These are phyloP conservation scores for Cerastis rubricosa DNA, from an alignment of 2,888 invertebrate species.

Conservation along the genomic window DNA sequence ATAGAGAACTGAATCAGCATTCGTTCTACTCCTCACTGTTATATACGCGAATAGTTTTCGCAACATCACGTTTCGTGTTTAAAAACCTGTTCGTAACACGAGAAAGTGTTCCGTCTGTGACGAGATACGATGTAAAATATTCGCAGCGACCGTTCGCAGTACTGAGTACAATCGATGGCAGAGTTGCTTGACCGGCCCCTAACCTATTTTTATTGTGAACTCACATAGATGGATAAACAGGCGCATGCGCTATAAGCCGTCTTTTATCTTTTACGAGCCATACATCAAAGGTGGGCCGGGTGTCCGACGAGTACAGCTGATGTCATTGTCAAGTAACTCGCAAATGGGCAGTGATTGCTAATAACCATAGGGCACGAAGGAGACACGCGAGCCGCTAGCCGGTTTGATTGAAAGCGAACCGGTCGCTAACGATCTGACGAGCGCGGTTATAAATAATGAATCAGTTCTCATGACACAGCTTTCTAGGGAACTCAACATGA, in stretches of 20 bases:
- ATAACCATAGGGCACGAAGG: slow-evolving; percentile 41
- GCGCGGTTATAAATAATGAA: slow-evolving; percentile 65
- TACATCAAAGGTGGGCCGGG: slow-evolving; percentile 68
- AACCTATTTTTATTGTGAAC: slow-evolving; percentile 84
- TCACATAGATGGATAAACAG: slow-evolving; percentile 78
- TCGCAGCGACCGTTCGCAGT: slow-evolving; percentile 48
- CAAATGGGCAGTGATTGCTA: slow-evolving; percentile 45
- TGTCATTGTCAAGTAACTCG: slow-evolving; percentile 60
- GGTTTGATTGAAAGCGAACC: slow-evolving; percentile 67
- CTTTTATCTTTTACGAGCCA: slow-evolving; percentile 66
- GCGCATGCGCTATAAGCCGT: slow-evolving; percentile 74
- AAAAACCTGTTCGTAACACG: slow-evolving; percentile 47
- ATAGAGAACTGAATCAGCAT: slow-evolving; percentile 26
- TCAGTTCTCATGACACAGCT: slow-evolving; percentile 58
- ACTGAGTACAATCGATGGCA: slow-evolving; percentile 78
- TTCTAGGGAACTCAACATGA: slow-evolving; percentile 45
- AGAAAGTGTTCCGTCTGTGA: slow-evolving; percentile 59
- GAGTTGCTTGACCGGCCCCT: slow-evolving; percentile 81
- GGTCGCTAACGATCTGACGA: slow-evolving; percentile 55
- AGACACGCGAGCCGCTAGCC: slow-evolving; percentile 58
- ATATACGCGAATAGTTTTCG: slow-evolving; percentile 48
- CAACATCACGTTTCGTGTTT: slow-evolving; percentile 47
- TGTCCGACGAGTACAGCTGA: slow-evolving; percentile 30
- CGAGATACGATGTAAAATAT: slow-evolving; percentile 60
- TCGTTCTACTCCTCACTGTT: slow-evolving; percentile 35